Evolutionary conservation across 2,888 invertebrate genomes (phyloP).

Genomic region (Agapostemon virescens): DNA sequence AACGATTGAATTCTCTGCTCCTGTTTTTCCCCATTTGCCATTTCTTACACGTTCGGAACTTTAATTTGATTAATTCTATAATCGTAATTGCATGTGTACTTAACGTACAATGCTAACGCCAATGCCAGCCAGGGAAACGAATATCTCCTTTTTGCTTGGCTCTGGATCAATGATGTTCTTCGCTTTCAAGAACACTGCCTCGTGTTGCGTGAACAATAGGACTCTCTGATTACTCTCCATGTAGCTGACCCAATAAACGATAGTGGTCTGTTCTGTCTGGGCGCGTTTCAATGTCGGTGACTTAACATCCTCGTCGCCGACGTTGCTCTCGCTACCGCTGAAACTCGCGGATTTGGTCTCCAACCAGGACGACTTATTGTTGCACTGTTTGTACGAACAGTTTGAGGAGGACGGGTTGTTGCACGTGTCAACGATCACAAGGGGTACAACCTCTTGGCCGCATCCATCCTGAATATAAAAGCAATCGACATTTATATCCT

Average conservation of each 20-base stretch:
- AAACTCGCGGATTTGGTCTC: constrained; percentile 47
- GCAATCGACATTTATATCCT: background rate
- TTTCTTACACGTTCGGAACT: too few relatives aligned
- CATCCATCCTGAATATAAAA: constrained; percentile 80
- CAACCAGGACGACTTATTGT: constrained; percentile 43
- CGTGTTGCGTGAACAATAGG: constrained; percentile 88
- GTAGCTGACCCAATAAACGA: constrained; percentile 90
- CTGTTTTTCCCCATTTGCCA: too few relatives aligned
- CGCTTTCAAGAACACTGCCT: constrained; percentile 82
- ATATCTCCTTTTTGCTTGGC: constrained; percentile 85
- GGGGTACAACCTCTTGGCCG: constrained; percentile 87
- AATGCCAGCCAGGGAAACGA: constrained; percentile 86
- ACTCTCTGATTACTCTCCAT: constrained; percentile 88
- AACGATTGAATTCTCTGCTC: too few relatives aligned
- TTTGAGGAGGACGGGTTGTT: constrained; percentile 21
- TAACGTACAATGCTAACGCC: constrained; percentile 83
- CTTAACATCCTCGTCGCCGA: constrained; percentile 70
- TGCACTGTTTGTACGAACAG: constrained; percentile 32
- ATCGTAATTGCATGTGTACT: too few relatives aligned
- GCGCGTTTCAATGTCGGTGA: constrained; percentile 79
- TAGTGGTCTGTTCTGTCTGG: constrained; percentile 86
- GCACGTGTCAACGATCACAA: constrained; percentile 77
- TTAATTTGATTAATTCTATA: too few relatives aligned
- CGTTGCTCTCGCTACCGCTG: constrained; percentile 73
- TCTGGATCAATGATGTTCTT: constrained; percentile 84